phyloP scores from a whole-genome alignment of 2,888 invertebrate species.

The Criorhina ranunculi region DNA sequence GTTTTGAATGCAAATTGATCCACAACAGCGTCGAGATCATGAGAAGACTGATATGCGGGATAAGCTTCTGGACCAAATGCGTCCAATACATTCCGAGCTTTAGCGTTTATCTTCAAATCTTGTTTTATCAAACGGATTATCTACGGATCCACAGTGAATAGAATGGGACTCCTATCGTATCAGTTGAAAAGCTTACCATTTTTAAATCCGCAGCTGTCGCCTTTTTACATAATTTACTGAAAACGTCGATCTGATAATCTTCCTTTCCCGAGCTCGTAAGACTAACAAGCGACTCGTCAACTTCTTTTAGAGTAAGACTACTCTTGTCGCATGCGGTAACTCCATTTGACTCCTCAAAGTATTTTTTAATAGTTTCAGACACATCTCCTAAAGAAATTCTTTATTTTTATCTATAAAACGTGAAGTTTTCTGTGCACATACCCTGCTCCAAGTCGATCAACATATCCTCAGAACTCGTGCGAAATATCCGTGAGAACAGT shows the following conservation, averaged over 20 bases:
- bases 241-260: conserved; percentile 92
- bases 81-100: conserved; percentile 95
- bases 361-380: conserved; percentile 92
- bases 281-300: conserved; percentile 90
- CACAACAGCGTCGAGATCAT: conserved; percentile 92
- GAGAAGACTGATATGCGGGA: conserved; percentile 93
- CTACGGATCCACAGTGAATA: conserved; percentile 64
- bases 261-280: conserved; percentile 92
- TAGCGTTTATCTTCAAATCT: conserved; percentile 96
- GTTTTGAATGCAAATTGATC: conserved; percentile 82
- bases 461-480: conserved; percentile 91
- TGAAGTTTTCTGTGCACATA: conserved; percentile 45
- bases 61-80: conserved; percentile 95
- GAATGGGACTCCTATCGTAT: background rate
- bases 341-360: conserved; percentile 88
- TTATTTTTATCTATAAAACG: background rate
- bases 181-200: conserved; percentile 85
- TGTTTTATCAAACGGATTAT: conserved; percentile 94
- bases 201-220: conserved; percentile 94
- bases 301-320: conserved; percentile 89
- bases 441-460: conserved; percentile 93
- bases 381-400: conserved; percentile 87
- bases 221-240: conserved; percentile 89
- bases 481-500: conserved; percentile 92
- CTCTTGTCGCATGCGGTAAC: conserved; percentile 88